Conservation (phyloP, 2,888 invertebrate species). For the Cryptocephalus primarius region DNA sequence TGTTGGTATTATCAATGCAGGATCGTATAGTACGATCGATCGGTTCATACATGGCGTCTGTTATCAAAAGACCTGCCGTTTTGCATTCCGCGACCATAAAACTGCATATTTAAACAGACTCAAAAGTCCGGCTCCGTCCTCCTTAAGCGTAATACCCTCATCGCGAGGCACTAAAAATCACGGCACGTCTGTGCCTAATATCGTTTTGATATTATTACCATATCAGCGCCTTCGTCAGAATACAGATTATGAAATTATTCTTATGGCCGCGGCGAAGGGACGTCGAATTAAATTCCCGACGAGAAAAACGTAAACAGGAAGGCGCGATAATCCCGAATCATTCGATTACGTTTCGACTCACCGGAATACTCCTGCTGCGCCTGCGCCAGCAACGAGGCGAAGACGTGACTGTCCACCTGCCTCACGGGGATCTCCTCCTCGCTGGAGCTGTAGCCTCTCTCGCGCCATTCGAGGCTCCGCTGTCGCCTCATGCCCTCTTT, state of each 20-base stretch:
- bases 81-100: too few species aligned
- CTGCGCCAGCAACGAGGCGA: conserved; percentile 46
- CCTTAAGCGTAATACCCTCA: too few species aligned
- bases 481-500: conserved; percentile 39
- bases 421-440: conserved; percentile 39
- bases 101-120: too few species aligned
- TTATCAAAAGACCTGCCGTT: too few species aligned
- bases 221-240: conserved; percentile 1
- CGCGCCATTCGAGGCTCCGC: conserved; percentile 47
- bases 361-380: conserved; percentile 48
- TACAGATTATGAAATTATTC: conserved; percentile 2
- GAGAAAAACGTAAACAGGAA: too few species aligned
- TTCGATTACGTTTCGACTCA: conserved; percentile 22
- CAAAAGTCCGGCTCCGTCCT: too few species aligned
- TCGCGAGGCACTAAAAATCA: not conserved
- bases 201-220: conserved; percentile 3
- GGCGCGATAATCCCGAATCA: too few species aligned
- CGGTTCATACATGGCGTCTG: too few species aligned
- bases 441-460: conserved; percentile 44
- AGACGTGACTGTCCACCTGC: conserved; percentile 44
- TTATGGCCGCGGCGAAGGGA: too few species aligned
- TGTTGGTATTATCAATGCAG: too few species aligned
- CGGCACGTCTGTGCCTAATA: not conserved
- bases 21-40: too few species aligned
- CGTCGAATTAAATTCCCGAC: too few species aligned